Base-by-base conservation (phyloP, 2,113 vertebrate genomes). In the Ornithorhynchus anatinus region DNA sequence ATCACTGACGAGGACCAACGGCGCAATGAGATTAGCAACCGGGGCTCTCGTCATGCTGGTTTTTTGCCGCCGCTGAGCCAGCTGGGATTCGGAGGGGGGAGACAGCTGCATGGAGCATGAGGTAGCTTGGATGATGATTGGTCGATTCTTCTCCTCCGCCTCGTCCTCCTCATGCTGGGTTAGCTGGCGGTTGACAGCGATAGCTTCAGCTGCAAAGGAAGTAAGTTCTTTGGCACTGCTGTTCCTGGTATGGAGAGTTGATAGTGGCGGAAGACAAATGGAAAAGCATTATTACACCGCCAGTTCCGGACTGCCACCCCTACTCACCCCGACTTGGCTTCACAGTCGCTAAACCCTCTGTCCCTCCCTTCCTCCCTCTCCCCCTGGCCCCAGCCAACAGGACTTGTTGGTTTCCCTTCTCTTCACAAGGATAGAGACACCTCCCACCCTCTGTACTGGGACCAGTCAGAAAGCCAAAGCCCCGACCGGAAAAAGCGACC, bases 151-250 rank as follows among this genome's bases (percentile, higher is more conserved):
- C 89, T 94, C 95, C 48, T 94, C 89, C 80, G 95, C 94, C 58
- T 95, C 95, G 0, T 95, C 95, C 81, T 93, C 96, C 0, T 98
- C 96, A 2, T 92, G 94, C 87, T 94, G 94, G 0, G 93, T 96
- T 87, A 99, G 93, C 94, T 98, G 97, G 59, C 97, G 91, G 89
- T 98, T 99, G 85, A 99, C 90, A 12, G 97, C 98, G 17, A 99
- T 96, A 75, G 97, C 98, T 87, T 99, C 96, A 1, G 95, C 97
- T 0, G 98, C 95, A 2, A 97, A 99, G 79, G 95, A 95, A 0
- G 97, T 98, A 84, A 99, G 94, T 89, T 99, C 97, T 94, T 97
- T 96, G 92, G 96, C 94, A 92, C 93, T 95, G 95, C 96, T 98
- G 93, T 95, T 97, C 92, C 97, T 99, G 84, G 1, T 4, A 43